Percentiles rank a stretch among this genome's conserved stretches.
Conservation (phyloP, 2,113 vertebrate species). For the Rattus rattus region DNA sequence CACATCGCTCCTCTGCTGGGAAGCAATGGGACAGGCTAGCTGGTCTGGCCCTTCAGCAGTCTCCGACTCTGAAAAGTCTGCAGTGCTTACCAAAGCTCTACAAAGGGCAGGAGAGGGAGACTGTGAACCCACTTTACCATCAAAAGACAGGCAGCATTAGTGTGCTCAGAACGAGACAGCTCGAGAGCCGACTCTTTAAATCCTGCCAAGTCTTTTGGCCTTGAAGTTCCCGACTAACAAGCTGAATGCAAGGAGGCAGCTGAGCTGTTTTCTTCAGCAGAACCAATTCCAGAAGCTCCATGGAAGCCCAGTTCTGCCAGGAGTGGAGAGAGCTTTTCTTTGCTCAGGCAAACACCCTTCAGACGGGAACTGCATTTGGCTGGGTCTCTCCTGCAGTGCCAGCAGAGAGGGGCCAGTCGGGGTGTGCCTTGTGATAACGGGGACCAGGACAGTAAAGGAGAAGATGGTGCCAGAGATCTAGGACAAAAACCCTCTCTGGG, state of each 20-base stretch:
- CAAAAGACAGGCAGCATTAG: conserved; percentile 53
- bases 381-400: background rate
- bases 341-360: conserved; percentile 48
- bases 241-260: conserved; percentile 51
- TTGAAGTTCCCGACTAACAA: conserved; percentile 73
- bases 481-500: background rate
- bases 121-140: conserved; percentile 34
- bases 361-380: background rate
- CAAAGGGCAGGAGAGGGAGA: conserved; percentile 15
- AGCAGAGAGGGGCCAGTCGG: background rate
- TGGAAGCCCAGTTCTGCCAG: conserved; percentile 35
- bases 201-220: conserved; percentile 75
- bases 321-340: conserved; percentile 17
- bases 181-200: conserved; percentile 58
- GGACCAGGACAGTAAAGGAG: background rate
- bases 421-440: background rate
- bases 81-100: background rate
- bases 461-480: background rate
- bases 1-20: background rate
- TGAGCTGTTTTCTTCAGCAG: conserved; percentile 58
- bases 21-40: background rate
- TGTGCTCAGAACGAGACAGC: conserved; percentile 61
- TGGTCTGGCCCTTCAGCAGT: background rate
- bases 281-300: conserved; percentile 55
- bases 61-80: background rate